These are phyloP conservation scores for Schlechtendalia chinensis DNA, from an alignment of 1,140 invertebrate species.

Conservation along the genomic window DNA sequence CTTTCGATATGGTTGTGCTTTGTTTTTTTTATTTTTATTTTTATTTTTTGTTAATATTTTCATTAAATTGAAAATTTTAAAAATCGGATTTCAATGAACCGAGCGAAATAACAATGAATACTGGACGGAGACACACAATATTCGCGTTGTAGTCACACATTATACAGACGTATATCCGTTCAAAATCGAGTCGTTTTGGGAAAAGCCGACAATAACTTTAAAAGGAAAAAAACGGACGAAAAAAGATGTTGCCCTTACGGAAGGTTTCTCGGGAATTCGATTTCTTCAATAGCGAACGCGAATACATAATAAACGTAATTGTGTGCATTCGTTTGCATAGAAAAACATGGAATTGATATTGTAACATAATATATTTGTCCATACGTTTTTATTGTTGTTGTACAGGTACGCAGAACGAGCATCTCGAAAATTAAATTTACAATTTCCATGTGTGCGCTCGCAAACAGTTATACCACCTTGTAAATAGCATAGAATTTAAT, in stretches of 20 bases:
- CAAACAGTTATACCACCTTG: background rate
- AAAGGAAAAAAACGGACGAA: constrained; percentile 2
- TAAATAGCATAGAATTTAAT: constrained; percentile 26
- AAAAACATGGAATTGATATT: background rate
- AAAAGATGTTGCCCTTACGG: background rate
- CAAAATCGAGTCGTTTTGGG: background rate
- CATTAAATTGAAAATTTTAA: too few relatives aligned
- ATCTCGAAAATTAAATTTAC: constrained; percentile 4
- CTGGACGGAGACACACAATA: background rate
- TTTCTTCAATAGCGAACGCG: constrained; percentile 11
- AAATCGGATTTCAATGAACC: background rate
- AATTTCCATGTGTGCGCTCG: too few relatives aligned
- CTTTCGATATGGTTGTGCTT: too few relatives aligned
- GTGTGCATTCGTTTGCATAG: background rate
- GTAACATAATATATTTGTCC: background rate
- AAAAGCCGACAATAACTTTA: constrained; percentile 11
- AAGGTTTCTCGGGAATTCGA: constrained; percentile 7
- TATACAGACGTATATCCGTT: background rate
- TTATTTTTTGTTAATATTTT: background rate
- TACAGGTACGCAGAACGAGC: background rate
- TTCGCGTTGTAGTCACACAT: too few relatives aligned
- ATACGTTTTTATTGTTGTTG: background rate
- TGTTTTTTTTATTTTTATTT: too few relatives aligned
- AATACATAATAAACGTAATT: constrained; percentile 18
- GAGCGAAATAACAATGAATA: background rate